Conservation (phyloP, 1,140 invertebrate species). For the Helicoverpa armigera region DNA sequence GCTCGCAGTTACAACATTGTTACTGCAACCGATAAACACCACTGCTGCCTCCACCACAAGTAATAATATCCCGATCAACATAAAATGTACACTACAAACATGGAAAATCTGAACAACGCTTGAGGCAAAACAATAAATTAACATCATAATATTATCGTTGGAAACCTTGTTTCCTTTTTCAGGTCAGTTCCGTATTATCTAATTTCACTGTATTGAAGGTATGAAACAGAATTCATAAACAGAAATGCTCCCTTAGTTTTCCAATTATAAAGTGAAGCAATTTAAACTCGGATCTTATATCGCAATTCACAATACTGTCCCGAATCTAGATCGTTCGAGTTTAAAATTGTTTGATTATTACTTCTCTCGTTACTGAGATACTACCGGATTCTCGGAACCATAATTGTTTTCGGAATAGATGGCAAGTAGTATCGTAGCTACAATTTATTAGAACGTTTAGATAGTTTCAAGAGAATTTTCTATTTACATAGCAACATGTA, state of each 20-base stretch:
- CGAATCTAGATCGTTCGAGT: conserved; percentile 32
- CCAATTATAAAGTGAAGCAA: conserved; percentile 40
- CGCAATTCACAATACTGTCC: conserved; percentile 28
- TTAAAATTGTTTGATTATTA: conserved; percentile 36
- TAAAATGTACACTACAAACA: background rate
- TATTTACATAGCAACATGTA: no score
- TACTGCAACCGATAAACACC: conserved; percentile 1
- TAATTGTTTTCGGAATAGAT: background rate
- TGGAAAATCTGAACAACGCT: background rate
- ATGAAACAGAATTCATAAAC: conserved; percentile 17
- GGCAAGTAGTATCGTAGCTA: background rate
- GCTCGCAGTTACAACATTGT: conserved; percentile 15
- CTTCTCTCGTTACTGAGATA: background rate
- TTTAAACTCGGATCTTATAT: conserved; percentile 38
- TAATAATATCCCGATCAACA: background rate
- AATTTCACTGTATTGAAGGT: background rate
- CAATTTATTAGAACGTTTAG: background rate
- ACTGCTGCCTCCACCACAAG: background rate
- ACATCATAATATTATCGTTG: background rate
- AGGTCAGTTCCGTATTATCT: background rate
- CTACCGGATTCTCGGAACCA: background rate
- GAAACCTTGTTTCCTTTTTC: background rate
- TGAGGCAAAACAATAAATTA: background rate
- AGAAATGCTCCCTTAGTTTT: conserved; percentile 25
- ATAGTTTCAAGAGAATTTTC: no score